Conservation (phyloP, 2,797 vertebrate genomes). For the Bradypus variegatus region DNA sequence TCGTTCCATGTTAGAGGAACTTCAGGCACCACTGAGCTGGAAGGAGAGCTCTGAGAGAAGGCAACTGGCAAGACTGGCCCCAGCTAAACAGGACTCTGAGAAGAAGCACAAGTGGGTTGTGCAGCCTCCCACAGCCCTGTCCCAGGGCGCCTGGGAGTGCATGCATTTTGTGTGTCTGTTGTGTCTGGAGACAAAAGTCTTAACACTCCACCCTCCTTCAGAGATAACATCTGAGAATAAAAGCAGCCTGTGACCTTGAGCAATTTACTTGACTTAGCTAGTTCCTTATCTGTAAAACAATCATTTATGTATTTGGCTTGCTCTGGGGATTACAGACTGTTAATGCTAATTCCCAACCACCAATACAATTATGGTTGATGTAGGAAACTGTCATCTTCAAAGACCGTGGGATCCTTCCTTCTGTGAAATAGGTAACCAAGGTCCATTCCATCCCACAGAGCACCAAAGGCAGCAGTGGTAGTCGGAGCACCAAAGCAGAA, state of each 20-base stretch:
- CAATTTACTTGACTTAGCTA: neutral
- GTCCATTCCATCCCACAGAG: neutral
- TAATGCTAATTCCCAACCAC: neutral
- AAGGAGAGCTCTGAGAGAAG: neutral
- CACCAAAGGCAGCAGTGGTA: neutral
- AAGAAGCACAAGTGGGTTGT: neutral
- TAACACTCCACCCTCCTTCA: neutral
- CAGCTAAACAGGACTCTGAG: neutral
- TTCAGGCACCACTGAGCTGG: neutral
- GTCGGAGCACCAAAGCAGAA: neutral
- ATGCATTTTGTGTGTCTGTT: no score
- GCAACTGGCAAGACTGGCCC: neutral
- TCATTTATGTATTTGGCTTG: neutral
- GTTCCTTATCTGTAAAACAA: constrained; percentile 6
- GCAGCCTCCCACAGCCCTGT: neutral
- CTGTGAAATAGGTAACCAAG: neutral
- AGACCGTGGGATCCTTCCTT: neutral
- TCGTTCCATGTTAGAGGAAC: neutral
- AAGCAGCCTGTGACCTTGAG: neutral
- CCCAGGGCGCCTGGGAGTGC: no score
- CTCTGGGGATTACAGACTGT: neutral
- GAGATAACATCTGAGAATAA: neutral
- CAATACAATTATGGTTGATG: neutral
- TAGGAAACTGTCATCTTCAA: neutral
- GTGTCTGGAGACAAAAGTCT: no score